These are phyloP conservation scores for Aelia acuminata DNA, from an alignment of 2,888 invertebrate genomes.

Conservation along the genomic window DNA sequence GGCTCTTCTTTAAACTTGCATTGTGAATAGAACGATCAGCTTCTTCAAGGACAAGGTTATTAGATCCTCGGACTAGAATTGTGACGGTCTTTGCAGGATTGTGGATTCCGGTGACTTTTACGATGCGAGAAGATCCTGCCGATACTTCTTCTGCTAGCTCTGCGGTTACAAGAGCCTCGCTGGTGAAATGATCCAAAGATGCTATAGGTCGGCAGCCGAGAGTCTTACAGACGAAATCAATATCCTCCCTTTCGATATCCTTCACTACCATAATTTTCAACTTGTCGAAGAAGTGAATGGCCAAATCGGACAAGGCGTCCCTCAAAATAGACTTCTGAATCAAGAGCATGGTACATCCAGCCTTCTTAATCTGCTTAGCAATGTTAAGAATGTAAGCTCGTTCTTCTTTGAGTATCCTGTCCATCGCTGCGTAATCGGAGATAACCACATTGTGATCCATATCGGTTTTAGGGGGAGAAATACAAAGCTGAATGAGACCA, in stretches of 20 bases:
- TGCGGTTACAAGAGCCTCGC: conserved; percentile 92
- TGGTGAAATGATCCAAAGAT: conserved; percentile 96
- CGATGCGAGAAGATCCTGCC: conserved; percentile 76
- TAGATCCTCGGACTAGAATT: conserved; percentile 90
- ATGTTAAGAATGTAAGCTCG: conserved; percentile 97
- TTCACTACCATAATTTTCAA: conserved; percentile 99
- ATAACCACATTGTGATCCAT: conserved; percentile 97
- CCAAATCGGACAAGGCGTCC: conserved; percentile 97
- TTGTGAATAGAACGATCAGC: conserved; percentile 88
- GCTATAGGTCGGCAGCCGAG: conserved; percentile 96
- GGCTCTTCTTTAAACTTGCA: too few relatives aligned
- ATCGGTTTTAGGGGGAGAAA: conserved; percentile 99
- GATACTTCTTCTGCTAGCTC: conserved; percentile 95
- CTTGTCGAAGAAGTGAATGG: conserved; percentile 97
- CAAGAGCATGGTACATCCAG: conserved; percentile 97
- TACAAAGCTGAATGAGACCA: conserved; percentile 99
- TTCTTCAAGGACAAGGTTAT: conserved; percentile 85
- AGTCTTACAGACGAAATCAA: conserved; percentile 95
- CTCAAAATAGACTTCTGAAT: conserved; percentile 85
- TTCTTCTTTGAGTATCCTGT: conserved; percentile 97
- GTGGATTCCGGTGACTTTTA: conserved; percentile 82
- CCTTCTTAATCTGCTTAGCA: conserved; percentile 98
- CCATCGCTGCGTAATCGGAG: conserved; percentile 99
- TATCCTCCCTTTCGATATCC: conserved; percentile 97
- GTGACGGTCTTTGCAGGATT: conserved; percentile 90